A percentile compares a stretch with the other conserved stretches of the same genome.
phyloP scores from a whole-genome alignment of 1,140 invertebrate genomes.

The Pomacea maculata region DNA sequence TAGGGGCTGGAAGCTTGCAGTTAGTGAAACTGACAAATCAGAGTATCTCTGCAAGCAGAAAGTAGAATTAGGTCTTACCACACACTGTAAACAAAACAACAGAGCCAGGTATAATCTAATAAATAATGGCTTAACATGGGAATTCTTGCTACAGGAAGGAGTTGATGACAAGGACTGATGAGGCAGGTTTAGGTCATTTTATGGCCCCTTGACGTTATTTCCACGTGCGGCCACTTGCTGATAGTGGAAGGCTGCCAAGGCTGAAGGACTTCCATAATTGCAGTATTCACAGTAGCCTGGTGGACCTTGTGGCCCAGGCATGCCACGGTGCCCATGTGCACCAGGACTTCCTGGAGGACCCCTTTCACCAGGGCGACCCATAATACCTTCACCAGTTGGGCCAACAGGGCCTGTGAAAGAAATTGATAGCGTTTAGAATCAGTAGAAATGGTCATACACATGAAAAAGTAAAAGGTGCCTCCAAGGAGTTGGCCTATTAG shows the following conservation, averaged over 20 bases:
- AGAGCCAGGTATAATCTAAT: no score
- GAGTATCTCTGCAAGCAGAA: no score
- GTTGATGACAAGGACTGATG: no score
- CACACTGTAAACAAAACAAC: no score
- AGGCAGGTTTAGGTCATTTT: slow-evolving; percentile 26
- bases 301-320: slow-evolving; percentile 49
- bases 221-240: slow-evolving; percentile 35
- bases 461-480: neutral
- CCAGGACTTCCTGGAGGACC: slow-evolving; percentile 51
- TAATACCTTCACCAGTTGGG: slow-evolving; percentile 48
- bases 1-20: no score
- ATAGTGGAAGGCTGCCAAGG: slow-evolving; percentile 36
- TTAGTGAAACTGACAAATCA: no score
- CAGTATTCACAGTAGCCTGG: slow-evolving; percentile 56
- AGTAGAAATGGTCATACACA: neutral
- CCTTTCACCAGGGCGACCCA: slow-evolving; percentile 51
- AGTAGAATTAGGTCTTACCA: no score
- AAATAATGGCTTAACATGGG: no score
- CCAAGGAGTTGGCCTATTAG: no score
- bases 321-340: slow-evolving; percentile 49
- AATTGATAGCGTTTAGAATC: neutral
- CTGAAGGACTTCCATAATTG: slow-evolving; percentile 38
- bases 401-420: slow-evolving; percentile 49
- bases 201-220: slow-evolving; percentile 41
- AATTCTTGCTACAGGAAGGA: no score